phyloP scores from a whole-genome alignment of 2,113 vertebrate genomes.

The Mesoclemmys tuberculata region DNA sequence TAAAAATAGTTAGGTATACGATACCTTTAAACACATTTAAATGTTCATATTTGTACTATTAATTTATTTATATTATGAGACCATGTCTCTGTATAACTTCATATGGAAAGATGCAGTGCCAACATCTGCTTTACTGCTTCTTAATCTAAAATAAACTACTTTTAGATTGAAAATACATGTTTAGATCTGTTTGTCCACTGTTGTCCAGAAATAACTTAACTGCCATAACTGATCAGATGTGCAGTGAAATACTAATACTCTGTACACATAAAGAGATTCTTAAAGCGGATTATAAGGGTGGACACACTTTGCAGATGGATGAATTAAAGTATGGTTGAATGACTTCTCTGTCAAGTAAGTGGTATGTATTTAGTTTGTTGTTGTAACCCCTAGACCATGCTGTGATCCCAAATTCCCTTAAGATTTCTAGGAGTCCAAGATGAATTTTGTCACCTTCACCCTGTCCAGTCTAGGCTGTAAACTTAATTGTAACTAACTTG shows the following conservation, averaged over 20 bases:
- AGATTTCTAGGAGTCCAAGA: neutral
- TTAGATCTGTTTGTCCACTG: neutral
- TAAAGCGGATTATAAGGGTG: neutral
- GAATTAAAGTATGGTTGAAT: neutral
- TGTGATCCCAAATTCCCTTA: neutral
- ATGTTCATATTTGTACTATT: neutral
- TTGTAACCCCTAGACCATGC: conserved; percentile 37
- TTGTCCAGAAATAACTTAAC: neutral
- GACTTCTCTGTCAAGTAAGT: neutral
- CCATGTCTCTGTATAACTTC: neutral
- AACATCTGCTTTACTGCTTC: neutral
- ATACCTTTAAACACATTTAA: neutral
- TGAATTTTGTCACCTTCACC: conserved; percentile 14
- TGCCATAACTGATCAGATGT: neutral
- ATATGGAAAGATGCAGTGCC: accelerated
- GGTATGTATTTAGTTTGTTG: neutral
- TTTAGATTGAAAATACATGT: neutral
- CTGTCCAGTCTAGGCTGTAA: neutral
- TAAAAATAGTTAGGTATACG: neutral
- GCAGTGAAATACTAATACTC: neutral
- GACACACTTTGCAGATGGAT: neutral
- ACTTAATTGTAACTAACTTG: neutral
- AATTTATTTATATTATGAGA: neutral
- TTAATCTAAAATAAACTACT: neutral
- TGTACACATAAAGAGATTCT: neutral